phyloP scores from a whole-genome alignment of 92 coral and sea anemone species.

The Porites lobata region DNA sequence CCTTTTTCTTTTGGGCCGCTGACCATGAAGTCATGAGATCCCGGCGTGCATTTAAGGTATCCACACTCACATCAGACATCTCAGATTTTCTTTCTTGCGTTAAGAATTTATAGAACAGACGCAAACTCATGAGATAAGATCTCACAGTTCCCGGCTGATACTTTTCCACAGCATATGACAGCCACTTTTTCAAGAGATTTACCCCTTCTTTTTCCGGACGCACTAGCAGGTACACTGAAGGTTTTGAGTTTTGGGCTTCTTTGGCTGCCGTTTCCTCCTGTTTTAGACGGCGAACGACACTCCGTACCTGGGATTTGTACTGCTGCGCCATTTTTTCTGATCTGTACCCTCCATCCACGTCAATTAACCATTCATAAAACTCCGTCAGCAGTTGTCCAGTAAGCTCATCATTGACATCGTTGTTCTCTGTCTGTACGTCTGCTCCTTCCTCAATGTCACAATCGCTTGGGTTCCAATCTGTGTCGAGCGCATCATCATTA shows the following conservation, averaged over 20 bases:
- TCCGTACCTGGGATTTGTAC: constrained; percentile 57
- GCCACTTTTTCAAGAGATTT: neutral
- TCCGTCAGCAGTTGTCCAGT: constrained; percentile 29
- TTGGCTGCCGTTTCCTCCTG: neutral
- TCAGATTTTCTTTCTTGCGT: constrained; percentile 24
- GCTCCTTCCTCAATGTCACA: neutral
- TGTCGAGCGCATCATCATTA: constrained; percentile 51
- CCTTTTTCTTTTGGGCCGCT: constrained; percentile 42
- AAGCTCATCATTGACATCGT: neutral
- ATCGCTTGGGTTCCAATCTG: constrained; percentile 50
- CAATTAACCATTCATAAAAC: constrained; percentile 46
- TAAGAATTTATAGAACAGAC: constrained; percentile 55
- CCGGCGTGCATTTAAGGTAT: constrained; percentile 24
- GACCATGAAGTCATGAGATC: constrained; percentile 63
- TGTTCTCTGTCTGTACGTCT: neutral
- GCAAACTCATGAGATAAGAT: constrained; percentile 59
- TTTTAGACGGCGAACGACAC: constrained; percentile 45
- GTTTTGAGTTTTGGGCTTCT: neutral
- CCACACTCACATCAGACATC: constrained; percentile 12
- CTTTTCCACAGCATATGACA: constrained; percentile 25
- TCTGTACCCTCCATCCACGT: constrained; percentile 65
- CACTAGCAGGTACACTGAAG: neutral
- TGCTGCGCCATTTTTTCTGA: constrained; percentile 50
- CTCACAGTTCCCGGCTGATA: constrained; percentile 67
- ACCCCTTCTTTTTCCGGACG: neutral